Evolutionary conservation across 2,113 vertebrate genomes (phyloP), one percentile per base, ranked within the genome.

Genomic region (human (Homo sapiens)): DNA sequence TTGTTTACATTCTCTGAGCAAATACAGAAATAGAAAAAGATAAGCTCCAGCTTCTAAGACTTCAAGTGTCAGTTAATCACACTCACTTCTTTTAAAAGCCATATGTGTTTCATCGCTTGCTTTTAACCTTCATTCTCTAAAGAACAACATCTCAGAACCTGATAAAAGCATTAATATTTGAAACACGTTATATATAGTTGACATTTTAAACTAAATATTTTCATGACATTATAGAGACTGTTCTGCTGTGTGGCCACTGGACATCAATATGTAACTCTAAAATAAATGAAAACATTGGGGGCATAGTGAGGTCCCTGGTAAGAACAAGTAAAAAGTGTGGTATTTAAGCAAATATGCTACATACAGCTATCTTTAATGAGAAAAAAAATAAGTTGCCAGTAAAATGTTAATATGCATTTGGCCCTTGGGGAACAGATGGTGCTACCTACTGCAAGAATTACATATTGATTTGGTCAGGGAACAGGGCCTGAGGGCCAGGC

Each of bases 131-230:
- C 72, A 48, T 20, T 52, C 38, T 93, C 52, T 70, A 43, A 96
- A 80, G 78, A 93, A 96, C n/a, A 4, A 82, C 96, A 98, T 94
- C 55, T 40, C 93, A 84, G 45, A 66, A 96, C 25, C 18, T 83
- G 22, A 25, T 79, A 96, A 97, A 96, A 97, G 86, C 90, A 96
- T 98, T 91, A 98, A 97, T 95, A 97, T 95, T 98, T 98, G 93
- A 98, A 64, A 96, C 64, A 96, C 64, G 55, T 96, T 97, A 96
- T 85, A 32, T 86, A 78, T 79, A 97, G 95, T 52, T 98, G 83
- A 98, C 97, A 86, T 97, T 96, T 97, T 95, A 93, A 98, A 97
- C 81, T 97, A 66, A 0, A 84, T 23, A 93, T 96, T 98, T 40
- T 2, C 73, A 90, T 83, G 92, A 93, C 48, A 66, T 93, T 93